Percentiles rank a stretch among this genome's conserved stretches.
These are phyloP conservation scores for Gouania willdenowi DNA, from an alignment of 2,797 vertebrate genomes.

Conservation along the genomic window DNA sequence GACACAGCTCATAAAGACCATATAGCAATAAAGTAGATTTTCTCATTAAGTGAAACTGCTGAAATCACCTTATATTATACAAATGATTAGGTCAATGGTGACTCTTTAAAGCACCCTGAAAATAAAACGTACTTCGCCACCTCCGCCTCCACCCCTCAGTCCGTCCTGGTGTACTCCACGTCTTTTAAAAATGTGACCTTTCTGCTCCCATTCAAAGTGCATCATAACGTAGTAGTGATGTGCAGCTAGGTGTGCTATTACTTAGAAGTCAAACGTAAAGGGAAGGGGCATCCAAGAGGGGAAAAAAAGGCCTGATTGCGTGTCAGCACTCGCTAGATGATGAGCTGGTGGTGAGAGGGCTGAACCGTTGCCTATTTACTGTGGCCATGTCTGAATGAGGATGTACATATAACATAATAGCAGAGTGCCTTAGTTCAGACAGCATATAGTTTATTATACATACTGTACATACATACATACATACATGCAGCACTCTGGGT, in stretches of 20 bases:
- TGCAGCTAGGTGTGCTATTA: slow-evolving; percentile 36
- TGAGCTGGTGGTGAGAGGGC: slow-evolving; percentile 10
- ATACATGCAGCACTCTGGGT: slow-evolving; percentile 19
- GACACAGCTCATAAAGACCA: slow-evolving; percentile 73
- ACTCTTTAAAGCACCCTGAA: slow-evolving; percentile 53
- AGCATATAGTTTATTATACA: slow-evolving; percentile 56
- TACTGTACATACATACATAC: too few species aligned
- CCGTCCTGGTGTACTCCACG: slow-evolving; percentile 13
- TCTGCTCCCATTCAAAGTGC: slow-evolving; percentile 42
- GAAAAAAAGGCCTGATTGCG: slow-evolving; percentile 20
- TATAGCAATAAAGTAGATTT: slow-evolving; percentile 69
- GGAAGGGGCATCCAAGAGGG: not conserved
- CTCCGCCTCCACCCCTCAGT: slow-evolving; percentile 31
- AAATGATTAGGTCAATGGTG: slow-evolving; percentile 74
- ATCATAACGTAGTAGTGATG: slow-evolving; percentile 42
- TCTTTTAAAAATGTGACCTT: slow-evolving; percentile 45
- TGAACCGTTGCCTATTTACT: slow-evolving; percentile 31
- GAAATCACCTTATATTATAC: slow-evolving; percentile 73
- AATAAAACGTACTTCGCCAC: slow-evolving; percentile 51
- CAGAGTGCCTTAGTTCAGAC: slow-evolving; percentile 46
- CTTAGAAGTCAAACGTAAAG: slow-evolving; percentile 23
- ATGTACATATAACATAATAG: slow-evolving; percentile 48
- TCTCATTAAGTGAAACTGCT: slow-evolving; percentile 74
- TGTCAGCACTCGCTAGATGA: slow-evolving; percentile 36
- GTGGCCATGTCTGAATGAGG: slow-evolving; percentile 42